A percentile compares a stretch with the other conserved stretches of the same genome.
phyloP scores from a whole-genome alignment of 2,888 invertebrate species.

The Mallateleia sp. region DNA sequence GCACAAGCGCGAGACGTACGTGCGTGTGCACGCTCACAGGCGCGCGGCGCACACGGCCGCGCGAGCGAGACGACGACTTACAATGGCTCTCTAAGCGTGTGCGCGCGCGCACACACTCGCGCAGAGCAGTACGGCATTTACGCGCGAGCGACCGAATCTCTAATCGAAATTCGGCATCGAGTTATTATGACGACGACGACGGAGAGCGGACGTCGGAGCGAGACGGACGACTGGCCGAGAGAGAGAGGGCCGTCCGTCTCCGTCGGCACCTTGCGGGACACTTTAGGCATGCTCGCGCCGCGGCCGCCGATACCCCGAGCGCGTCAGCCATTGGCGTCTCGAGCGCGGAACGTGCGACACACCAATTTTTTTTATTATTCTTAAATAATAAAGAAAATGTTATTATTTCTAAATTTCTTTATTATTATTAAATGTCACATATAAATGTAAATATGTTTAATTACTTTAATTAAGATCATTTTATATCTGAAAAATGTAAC shows the following conservation, averaged over 20 bases:
- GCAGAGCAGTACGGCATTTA: not conserved
- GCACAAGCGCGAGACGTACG: constrained; percentile 40
- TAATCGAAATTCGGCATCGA: constrained; percentile 25
- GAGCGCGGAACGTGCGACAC: constrained; percentile 83
- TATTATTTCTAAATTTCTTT: too few species aligned
- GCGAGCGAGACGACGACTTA: too few species aligned
- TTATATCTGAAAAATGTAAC: too few species aligned
- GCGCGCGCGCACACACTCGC: constrained; percentile 4
- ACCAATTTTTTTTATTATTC: too few species aligned
- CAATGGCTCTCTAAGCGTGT: too few species aligned
- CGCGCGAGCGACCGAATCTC: not conserved
- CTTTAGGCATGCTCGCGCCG: constrained; percentile 86
- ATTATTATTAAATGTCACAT: too few species aligned
- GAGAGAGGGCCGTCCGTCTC: constrained; percentile 72
- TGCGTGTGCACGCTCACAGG: constrained; percentile 11
- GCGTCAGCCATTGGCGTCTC: constrained; percentile 85
- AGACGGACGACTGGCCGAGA: constrained; percentile 73
- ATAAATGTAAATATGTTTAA: too few species aligned
- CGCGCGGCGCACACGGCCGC: not conserved
- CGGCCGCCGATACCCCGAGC: constrained; percentile 87
- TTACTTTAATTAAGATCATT: too few species aligned
- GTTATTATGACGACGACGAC: constrained; percentile 22
- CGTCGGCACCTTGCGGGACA: constrained; percentile 86
- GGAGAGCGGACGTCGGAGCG: constrained; percentile 33
- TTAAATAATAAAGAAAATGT: too few species aligned